A percentile compares a stretch with the other conserved stretches of the same genome.
Conservation (phyloP, 2,797 vertebrate genomes). For the Eupleurogrammus muticus region DNA sequence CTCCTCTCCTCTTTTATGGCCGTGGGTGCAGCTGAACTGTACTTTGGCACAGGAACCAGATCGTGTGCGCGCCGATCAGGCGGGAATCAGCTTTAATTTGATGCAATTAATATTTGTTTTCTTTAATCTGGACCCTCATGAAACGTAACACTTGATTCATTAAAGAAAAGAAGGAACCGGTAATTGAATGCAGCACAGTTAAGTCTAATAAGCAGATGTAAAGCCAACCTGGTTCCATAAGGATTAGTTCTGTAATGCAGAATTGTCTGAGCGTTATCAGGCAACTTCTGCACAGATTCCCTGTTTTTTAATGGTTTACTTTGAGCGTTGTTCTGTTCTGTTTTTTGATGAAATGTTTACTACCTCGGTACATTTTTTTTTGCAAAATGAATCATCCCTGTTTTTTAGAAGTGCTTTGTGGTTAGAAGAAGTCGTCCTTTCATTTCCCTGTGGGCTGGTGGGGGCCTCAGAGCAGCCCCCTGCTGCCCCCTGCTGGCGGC, state of each 20-base stretch:
- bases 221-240: background rate
- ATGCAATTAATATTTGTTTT: slow-evolving; percentile 2
- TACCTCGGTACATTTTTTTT: background rate
- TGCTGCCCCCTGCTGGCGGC: slow-evolving; percentile 74
- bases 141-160: background rate
- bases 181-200: background rate
- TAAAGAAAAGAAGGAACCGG: background rate
- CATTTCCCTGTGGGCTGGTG: slow-evolving; percentile 23
- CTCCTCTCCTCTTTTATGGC: too few species aligned
- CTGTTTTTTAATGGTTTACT: background rate
- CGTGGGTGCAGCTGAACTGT: slow-evolving; percentile 43
- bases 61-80: background rate
- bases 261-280: background rate
- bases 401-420: slow-evolving; percentile 20
- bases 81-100: background rate
- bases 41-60: slow-evolving; percentile 27
- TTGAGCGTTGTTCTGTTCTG: background rate
- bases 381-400: slow-evolving; percentile 2
- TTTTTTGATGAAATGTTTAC: background rate
- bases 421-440: slow-evolving; percentile 11
- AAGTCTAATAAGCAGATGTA: background rate
- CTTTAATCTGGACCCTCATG: background rate
- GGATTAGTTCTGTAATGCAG: background rate
- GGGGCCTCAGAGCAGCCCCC: slow-evolving; percentile 39
- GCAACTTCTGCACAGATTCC: background rate